These are phyloP conservation scores for Brachypodius melanocephalos DNA, from an alignment of 2,113 vertebrate species.

Conservation along the genomic window DNA sequence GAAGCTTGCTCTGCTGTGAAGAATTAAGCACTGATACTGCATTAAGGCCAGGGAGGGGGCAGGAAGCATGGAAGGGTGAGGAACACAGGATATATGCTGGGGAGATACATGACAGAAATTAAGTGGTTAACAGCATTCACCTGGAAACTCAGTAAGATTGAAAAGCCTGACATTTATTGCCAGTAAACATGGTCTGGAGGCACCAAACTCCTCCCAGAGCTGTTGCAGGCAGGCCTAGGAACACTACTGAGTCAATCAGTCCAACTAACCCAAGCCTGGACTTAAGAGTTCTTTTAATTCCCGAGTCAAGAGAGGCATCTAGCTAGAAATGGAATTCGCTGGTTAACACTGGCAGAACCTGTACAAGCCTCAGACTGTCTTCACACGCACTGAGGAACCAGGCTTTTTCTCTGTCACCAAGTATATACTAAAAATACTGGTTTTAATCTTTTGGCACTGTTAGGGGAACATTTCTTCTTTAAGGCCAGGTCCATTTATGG, in stretches of 20 bases:
- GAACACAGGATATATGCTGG: not conserved
- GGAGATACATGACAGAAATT: not conserved
- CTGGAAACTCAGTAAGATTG: not conserved
- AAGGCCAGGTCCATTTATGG: not conserved
- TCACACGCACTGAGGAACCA: not conserved
- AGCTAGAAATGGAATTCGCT: not conserved
- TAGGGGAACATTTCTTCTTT: not conserved
- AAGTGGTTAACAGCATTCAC: not conserved
- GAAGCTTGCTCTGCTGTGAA: accelerated
- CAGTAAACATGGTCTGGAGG: not conserved
- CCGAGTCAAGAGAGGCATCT: not conserved
- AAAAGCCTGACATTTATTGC: not conserved
- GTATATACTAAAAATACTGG: not conserved
- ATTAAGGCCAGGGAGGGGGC: not conserved
- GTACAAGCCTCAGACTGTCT: not conserved
- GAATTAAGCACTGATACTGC: not conserved
- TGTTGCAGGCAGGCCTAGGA: not conserved
- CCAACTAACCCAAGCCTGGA: not conserved
- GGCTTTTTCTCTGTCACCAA: not conserved
- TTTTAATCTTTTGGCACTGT: not conserved
- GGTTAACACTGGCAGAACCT: not conserved
- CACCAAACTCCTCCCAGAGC: not conserved
- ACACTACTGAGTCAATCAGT: accelerated
- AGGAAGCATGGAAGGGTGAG: not conserved
- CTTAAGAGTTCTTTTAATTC: not conserved